phyloP scores from a whole-genome alignment of 2,797 vertebrate genomes.

The Gambelia wislizenii region DNA sequence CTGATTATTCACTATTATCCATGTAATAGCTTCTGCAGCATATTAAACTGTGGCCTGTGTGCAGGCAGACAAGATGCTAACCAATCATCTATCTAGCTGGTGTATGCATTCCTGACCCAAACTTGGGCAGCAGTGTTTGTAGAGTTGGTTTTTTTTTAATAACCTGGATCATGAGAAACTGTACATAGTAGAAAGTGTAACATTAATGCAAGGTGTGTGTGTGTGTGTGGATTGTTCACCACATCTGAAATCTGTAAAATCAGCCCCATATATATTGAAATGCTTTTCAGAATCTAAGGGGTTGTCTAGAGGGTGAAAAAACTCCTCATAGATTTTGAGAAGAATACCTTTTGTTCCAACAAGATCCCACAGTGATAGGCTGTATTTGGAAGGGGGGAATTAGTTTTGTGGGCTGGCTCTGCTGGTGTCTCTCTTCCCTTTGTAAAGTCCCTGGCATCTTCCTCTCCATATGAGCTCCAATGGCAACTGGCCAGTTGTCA shows the following conservation, averaged over 20 bases:
- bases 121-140: neutral
- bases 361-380: too few species aligned
- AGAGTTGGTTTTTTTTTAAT: neutral
- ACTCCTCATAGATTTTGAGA: too few species aligned
- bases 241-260: neutral
- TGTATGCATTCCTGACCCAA: neutral
- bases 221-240: neutral
- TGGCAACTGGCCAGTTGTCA: too few species aligned
- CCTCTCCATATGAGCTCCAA: too few species aligned
- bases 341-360: too few species aligned
- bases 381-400: too few species aligned
- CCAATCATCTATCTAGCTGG: neutral
- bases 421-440: too few species aligned
- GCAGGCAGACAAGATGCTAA: neutral
- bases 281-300: neutral
- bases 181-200: neutral
- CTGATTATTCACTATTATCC: slow-evolving; percentile 29
- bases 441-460: too few species aligned
- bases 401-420: too few species aligned
- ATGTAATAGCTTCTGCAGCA: neutral
- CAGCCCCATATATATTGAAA: too few species aligned
- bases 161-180: neutral
- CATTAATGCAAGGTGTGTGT: neutral
- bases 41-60: neutral
- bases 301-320: too few species aligned